These are phyloP conservation scores for Chaetophractus vellerosus DNA, from an alignment of 2,797 vertebrate genomes.

Conservation along the genomic window DNA sequence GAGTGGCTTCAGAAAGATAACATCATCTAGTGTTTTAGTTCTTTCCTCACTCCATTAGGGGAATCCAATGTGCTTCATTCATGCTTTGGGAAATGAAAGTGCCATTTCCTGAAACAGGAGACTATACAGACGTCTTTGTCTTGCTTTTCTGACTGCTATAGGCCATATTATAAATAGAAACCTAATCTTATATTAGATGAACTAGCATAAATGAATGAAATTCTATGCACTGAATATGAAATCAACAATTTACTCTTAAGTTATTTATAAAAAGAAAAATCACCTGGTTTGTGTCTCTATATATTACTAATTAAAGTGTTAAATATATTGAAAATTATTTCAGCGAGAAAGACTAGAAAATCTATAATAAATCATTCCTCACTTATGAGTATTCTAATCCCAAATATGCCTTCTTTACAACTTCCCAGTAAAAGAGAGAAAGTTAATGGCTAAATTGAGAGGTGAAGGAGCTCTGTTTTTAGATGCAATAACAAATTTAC, in stretches of 20 bases:
- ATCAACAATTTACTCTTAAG: neutral
- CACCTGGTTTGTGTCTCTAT: neutral
- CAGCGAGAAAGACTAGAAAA: neutral
- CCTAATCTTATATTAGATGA: conserved; percentile 26
- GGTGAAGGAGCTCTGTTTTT: neutral
- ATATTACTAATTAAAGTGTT: neutral
- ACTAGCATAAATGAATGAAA: conserved; percentile 48
- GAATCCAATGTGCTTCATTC: neutral
- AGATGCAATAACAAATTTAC: neutral
- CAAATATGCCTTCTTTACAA: neutral
- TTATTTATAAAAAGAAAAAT: neutral
- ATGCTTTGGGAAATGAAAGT: neutral
- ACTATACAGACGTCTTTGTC: neutral
- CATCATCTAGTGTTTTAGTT: neutral
- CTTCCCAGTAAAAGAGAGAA: neutral
- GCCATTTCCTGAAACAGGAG: neutral
- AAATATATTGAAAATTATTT: neutral
- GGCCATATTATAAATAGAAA: neutral
- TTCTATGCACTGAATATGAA: neutral
- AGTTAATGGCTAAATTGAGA: neutral
- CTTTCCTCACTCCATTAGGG: neutral
- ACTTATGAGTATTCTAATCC: neutral
- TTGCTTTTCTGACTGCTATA: neutral
- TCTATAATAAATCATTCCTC: neutral
- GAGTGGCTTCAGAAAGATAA: neutral